Evolutionary conservation across 2,797 vertebrate genomes (phyloP), one percentile per base, ranked within the genome.

Genomic region (Gallinago solitaria): DNA sequence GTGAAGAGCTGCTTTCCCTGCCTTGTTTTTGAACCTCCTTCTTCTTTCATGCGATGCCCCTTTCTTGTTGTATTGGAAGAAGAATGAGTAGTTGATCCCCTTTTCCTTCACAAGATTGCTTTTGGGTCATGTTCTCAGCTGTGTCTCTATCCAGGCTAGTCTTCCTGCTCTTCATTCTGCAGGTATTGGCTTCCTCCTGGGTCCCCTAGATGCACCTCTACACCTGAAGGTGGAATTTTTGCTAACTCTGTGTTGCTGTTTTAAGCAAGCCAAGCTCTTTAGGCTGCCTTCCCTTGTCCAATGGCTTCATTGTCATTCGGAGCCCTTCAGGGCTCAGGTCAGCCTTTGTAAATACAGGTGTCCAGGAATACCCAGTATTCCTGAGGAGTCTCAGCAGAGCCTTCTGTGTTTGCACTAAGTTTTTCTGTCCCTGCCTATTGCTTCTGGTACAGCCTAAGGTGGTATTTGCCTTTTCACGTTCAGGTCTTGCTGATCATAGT

Each of bases 11-110:
- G 21, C 51, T 14, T 70, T 76, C 13, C 28, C 59, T 41, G 51
- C 16, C 30, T 89, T 57, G 47, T 50, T 91, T 85, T 74, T 89
- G 63, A 79, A 96, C 16, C 4, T 67, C 9, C 24, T 83, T n/a
- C 75, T 87, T 21, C 74, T 83, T 35, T 50, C 18, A 9, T 23
- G 9, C 82, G 67, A 73, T 85, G 30, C 13, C 18, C 27, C 68
- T 88, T 87, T 74, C 53, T 89, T 93, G 73, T 71, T 81, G 8
- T 47, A 30, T 47, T 85, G 28, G 39, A 60, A 83, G 79, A 95
- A 63, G 16, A n/a, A 18, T 32, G 47, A 85, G 79, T 54, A 65
- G 41, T 45, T 33, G 60, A 93, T 73, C 35, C 47, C 69, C 47
- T 86, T 86, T 77, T 53, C 45, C 51, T 65, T 87, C 33, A 28